Evolutionary conservation across 2,113 vertebrate genomes (phyloP).

Genomic region (Gorsachius goisagi): DNA sequence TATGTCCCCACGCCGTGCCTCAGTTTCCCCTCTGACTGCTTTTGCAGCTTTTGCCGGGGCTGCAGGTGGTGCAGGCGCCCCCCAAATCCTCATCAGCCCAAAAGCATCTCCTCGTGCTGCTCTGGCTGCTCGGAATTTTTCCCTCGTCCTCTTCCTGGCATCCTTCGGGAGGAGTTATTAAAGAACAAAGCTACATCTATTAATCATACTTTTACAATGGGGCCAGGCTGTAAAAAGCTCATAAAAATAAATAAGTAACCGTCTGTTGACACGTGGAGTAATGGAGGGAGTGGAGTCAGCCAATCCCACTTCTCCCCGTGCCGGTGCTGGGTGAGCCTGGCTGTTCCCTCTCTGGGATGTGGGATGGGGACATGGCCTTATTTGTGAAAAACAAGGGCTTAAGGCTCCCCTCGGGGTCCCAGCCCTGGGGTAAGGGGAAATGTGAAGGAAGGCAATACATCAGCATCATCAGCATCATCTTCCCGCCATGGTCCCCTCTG

Average conservation of each 20-base stretch:
- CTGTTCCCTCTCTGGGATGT: neutral
- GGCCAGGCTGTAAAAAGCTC: neutral
- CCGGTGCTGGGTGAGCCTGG: too few species aligned
- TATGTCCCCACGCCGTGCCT: rapidly evolving
- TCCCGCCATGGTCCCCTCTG: rapidly evolving
- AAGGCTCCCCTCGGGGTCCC: too few species aligned
- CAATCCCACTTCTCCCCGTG: rapidly evolving
- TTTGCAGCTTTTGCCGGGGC: rapidly evolving
- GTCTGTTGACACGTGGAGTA: neutral
- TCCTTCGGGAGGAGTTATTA: neutral
- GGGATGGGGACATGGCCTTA: neutral
- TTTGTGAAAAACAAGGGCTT: neutral
- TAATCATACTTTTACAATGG: neutral
- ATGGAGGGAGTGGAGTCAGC: neutral
- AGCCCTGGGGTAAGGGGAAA: neutral
- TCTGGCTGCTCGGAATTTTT: neutral
- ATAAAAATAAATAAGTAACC: neutral
- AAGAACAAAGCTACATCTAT: neutral
- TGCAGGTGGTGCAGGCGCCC: neutral
- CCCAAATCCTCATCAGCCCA: rapidly evolving
- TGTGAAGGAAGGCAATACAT: neutral
- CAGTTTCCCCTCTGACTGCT: neutral
- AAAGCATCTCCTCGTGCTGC: neutral
- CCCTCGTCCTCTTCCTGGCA: neutral
- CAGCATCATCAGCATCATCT: neutral